Percentiles rank a stretch among this genome's conserved stretches.
Evolutionary conservation across 2,113 vertebrate species (phyloP).

Genomic region (Chinchilla lanigera): DNA sequence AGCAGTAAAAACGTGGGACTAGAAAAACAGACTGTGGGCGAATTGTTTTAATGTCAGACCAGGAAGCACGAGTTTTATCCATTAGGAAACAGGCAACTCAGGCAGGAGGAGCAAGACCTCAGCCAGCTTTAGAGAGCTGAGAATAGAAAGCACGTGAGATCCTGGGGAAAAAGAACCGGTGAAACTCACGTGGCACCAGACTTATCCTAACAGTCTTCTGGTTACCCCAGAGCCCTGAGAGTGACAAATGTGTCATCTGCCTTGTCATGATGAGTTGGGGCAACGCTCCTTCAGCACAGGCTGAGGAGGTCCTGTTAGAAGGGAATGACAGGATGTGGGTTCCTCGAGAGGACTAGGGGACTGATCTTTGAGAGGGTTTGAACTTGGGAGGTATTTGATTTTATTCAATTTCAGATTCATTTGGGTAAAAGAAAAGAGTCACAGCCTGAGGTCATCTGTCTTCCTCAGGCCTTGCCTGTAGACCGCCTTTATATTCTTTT

Average conservation of each 20-base stretch:
- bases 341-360: background rate
- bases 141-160: too few relatives aligned
- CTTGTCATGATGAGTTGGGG: background rate
- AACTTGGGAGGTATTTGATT: background rate
- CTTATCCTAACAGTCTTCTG: background rate
- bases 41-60: background rate
- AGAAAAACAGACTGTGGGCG: background rate
- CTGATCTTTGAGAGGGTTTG: background rate
- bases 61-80: background rate
- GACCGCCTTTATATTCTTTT: background rate
- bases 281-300: background rate
- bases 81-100: background rate
- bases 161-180: background rate
- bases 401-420: background rate
- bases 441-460: background rate
- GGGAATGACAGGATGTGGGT: background rate
- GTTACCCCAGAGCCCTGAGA: background rate
- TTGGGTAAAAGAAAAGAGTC: background rate
- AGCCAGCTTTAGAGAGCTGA: background rate
- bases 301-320: background rate
- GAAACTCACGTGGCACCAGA: background rate
- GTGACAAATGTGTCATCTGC: too few relatives aligned
- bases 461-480: background rate
- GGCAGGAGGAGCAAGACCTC: background rate
- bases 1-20: background rate